phyloP scores from a whole-genome alignment of 2,888 invertebrate genomes.

The Norana najaformis region DNA sequence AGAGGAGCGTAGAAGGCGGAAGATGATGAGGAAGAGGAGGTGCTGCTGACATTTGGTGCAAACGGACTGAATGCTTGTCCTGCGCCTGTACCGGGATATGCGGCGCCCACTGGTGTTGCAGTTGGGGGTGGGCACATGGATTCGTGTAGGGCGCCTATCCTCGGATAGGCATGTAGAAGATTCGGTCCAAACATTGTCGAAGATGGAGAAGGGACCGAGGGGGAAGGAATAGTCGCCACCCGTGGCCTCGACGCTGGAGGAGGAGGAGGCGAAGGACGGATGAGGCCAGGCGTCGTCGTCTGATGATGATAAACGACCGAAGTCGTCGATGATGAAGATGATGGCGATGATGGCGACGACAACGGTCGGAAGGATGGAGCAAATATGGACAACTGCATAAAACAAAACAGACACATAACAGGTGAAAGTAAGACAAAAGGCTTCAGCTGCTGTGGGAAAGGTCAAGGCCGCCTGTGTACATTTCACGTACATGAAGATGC shows the following conservation, averaged over 20 bases:
- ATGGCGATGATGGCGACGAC: not conserved
- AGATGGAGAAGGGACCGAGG: not conserved
- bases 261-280: not conserved
- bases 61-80: not conserved
- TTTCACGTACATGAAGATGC: too few relatives aligned
- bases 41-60: not conserved
- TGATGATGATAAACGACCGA: not conserved
- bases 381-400: not conserved
- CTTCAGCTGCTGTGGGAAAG: not conserved
- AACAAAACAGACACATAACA: not conserved
- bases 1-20: not conserved
- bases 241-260: not conserved
- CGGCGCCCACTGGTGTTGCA: not conserved
- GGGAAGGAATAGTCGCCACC: not conserved
- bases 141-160: not conserved
- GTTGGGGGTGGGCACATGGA: not conserved
- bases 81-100: not conserved
- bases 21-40: not conserved
- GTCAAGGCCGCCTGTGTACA: not conserved
- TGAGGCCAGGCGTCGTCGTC: not conserved
- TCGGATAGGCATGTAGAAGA: not conserved
- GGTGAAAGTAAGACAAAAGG: not conserved
- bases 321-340: not conserved
- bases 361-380: not conserved
- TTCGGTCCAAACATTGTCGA: slow-evolving; percentile 6